Base-by-base conservation (phyloP, 2,113 vertebrate genomes). In the Pavo muticus region DNA sequence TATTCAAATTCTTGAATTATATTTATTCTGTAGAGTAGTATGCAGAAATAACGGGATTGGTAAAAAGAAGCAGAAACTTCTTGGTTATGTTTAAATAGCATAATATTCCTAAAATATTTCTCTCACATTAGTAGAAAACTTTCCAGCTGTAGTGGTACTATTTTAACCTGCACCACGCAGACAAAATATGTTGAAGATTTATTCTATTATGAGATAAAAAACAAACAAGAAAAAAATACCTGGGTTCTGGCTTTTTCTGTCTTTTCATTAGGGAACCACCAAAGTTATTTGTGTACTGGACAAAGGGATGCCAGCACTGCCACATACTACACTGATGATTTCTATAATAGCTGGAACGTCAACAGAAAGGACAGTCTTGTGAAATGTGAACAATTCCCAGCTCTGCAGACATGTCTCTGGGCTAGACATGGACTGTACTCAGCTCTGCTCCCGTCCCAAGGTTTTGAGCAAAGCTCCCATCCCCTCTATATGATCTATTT, bases 91-190 rank as follows among this genome's bases (percentile, higher is more conserved):
- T 82, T 61, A 77, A 71, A 70, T 59, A 87, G 40, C 39, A 37
- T n/a, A 69, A 57, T 18, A 42, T 21, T 91, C 81, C 52, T 75
- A 71, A 89, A 94, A 92, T 76, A 91, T 90, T 67, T 82, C 47
- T 91, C 76, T 60, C 57, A 85, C 25, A 61, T 64, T 81, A 76
- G 83, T 35, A 92, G 48, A 93, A 96, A 92, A 32, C 32, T 67
- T 88, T 48, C 56, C 67, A 74, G 60, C 61, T 78, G 48, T 29
- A n/a, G 15, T 60, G 54, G 39, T 93, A 57, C 84, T 91, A 86
- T 84, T 93, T 92, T 91, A 96, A 76, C 60, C 74, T 42, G 60
- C 19, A 78, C 32, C 37, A 59, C 11, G 10, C 19, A 70, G 16
- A 67, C 16, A 75, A 69, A 70, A 76, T 71, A 59, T 37, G 11